Conservation (phyloP, 2,888 invertebrate genomes). For the Amblyjoppa proteus region DNA sequence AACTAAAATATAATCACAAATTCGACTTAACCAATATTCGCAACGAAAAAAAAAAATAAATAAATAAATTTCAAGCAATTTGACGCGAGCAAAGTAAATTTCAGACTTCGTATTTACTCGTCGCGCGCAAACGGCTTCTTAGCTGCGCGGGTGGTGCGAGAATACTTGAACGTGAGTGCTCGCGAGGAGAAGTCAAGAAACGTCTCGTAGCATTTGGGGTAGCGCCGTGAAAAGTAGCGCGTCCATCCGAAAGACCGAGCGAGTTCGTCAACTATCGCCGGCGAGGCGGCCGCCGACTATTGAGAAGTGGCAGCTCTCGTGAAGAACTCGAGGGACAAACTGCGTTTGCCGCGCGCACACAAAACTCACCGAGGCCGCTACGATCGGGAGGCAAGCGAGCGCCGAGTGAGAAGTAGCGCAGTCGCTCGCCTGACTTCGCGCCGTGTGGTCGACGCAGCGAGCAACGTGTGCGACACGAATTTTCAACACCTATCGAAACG, state of each 20-base stretch:
- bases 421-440: slow-evolving; percentile 69
- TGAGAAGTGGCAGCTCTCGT: background rate
- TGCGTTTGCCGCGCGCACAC: slow-evolving; percentile 51
- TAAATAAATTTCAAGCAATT: background rate
- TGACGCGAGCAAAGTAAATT: background rate
- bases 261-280: background rate
- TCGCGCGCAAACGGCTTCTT: background rate
- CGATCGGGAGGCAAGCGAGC: slow-evolving; percentile 49
- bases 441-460: slow-evolving; percentile 57
- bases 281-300: background rate
- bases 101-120: background rate
- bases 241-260: background rate
- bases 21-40: background rate
- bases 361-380: slow-evolving; percentile 59
- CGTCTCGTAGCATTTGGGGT: background rate
- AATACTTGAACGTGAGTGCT: background rate
- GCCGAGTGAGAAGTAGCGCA: slow-evolving; percentile 62
- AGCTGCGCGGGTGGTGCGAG: background rate
- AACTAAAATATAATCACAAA: background rate
- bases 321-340: slow-evolving; percentile 6
- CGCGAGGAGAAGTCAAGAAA: slow-evolving; percentile 3
- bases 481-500: slow-evolving; percentile 14
- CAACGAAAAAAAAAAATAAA: background rate
- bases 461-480: slow-evolving; percentile 26
- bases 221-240: background rate